These are phyloP conservation scores for Pseudomugil gertrudae DNA, from an alignment of 2,797 vertebrate species.

Conservation along the genomic window DNA sequence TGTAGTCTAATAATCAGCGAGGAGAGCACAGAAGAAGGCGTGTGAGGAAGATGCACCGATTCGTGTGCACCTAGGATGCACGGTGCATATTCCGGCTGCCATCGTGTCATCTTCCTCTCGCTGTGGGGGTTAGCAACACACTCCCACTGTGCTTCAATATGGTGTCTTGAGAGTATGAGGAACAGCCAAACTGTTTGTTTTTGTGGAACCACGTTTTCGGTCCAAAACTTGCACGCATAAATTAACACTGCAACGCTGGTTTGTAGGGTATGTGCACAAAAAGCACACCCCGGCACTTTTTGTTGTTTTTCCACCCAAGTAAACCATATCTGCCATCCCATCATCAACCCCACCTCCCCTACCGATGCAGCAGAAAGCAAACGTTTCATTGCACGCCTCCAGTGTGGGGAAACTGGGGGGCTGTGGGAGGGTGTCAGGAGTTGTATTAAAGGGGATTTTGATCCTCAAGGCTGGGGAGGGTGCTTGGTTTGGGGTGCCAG, in stretches of 20 bases:
- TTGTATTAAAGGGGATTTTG: constrained; percentile 48
- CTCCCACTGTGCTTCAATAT: constrained; percentile 74
- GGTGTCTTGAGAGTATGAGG: constrained; percentile 57
- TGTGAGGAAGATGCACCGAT: constrained; percentile 40
- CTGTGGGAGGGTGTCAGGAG: constrained; percentile 28
- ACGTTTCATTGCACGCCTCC: constrained; percentile 19
- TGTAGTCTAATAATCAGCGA: constrained; percentile 4
- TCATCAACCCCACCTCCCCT: constrained; percentile 22
- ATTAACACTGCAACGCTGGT: constrained; percentile 13
- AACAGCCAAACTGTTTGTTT: constrained; percentile 25
- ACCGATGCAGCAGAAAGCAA: constrained; percentile 16
- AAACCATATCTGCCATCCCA: constrained; percentile 13
- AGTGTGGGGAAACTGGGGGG: constrained; percentile 20
- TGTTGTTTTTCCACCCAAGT: constrained; percentile 3
- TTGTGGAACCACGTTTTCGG: constrained; percentile 9
- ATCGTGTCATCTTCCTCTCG: constrained; percentile 52
- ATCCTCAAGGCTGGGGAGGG: constrained; percentile 41
- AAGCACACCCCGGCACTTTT: background rate
- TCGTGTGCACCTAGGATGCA: constrained; percentile 26
- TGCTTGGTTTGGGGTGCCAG: constrained; percentile 37
- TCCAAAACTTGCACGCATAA: constrained; percentile 19
- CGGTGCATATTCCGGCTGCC: constrained; percentile 45
- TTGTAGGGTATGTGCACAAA: constrained; percentile 1
- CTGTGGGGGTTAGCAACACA: constrained; percentile 49
- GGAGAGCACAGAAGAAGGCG: constrained; percentile 14